phyloP scores from a whole-genome alignment of 1,140 invertebrate genomes.

The Phortica variegata region DNA sequence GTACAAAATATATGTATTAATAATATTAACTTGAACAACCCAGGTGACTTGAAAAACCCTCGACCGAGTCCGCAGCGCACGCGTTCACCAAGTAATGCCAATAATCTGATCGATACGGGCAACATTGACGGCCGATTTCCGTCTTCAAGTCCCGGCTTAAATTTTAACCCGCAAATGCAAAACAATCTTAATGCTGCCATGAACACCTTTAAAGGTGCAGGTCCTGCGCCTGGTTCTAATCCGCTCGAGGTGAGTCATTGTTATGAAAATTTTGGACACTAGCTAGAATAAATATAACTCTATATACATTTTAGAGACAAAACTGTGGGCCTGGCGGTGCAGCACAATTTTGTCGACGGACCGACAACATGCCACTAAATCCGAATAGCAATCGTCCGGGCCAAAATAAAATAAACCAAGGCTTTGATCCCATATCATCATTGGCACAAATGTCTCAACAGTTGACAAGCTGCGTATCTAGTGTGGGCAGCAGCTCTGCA shows the following conservation, averaged over 20 bases:
- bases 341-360: constrained; percentile 59
- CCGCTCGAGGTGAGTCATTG: constrained; percentile 28
- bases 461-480: constrained; percentile 71
- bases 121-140: constrained; percentile 38
- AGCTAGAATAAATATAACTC: constrained; percentile 1
- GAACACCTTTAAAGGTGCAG: constrained; percentile 28
- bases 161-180: constrained; percentile 36
- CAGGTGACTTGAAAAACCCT: constrained; percentile 36
- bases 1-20: too few species aligned
- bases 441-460: constrained; percentile 93
- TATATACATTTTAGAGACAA: constrained; percentile 28
- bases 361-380: constrained; percentile 81
- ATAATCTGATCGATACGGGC: constrained; percentile 21
- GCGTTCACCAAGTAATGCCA: constrained; percentile 23
- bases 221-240: constrained; percentile 13
- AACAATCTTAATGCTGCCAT: constrained; percentile 33
- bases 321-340: constrained; percentile 21
- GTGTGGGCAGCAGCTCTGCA: constrained; percentile 59
- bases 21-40: too few species aligned
- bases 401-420: constrained; percentile 62
- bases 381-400: constrained; percentile 69
- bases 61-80: constrained; percentile 42
- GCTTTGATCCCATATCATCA: constrained; percentile 90
- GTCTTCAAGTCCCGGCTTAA: constrained; percentile 39
- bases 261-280: neutral